Base-by-base conservation (phyloP, 1,140 invertebrate genomes). In the Daktulosphaira vitifoliae region DNA sequence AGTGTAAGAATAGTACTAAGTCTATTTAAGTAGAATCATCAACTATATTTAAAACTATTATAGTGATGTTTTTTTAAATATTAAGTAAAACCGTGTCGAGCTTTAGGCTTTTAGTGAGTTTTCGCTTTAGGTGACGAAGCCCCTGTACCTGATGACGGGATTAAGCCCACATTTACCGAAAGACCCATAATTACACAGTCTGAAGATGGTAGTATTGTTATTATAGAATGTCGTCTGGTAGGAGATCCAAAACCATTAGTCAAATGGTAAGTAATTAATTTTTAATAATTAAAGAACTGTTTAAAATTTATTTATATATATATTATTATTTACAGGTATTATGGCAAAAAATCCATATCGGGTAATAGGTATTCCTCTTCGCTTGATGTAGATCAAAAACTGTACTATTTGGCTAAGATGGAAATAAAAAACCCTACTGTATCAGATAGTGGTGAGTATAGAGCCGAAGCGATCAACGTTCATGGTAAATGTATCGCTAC, bases 131-230 rank as follows among this genome's bases (percentile, higher is more conserved):
- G 89, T 87, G 90, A 92, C 78, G 90, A 92, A 79, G 88, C 89
- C 72, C 86, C 89, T 62, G 85, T 90, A 71, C 89, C 89, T 67
- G 86, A 88, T 70, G 87, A 92, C 76, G 91, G 88, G 73, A 88
- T 90, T 74, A 91, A 90, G 78, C 93, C 93, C 54, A 93, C 90
- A 66, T 98, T 98, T 80, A 95, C 92, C 69, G 92, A 96, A 81
- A 84, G 94, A 78, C 94, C 94, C 23, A 81, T 91, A 72, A 98
- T 96, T 75, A 84, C 89, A 77, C 94, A 98, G 81, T 89, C 87
- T 68, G 92, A 96, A 69, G 90, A 94, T 79, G 90, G 90, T 71
- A 84, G 83, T 72, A 92, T 87, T 76, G 91, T 98, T 71, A 87
- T 86, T 68, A 95, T 98, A 78, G 92, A 96, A 80, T 96, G 92